Evolutionary conservation across 2,113 vertebrate genomes (phyloP), one percentile per base, ranked within the genome.

Genomic region (Steatornis caripensis): DNA sequence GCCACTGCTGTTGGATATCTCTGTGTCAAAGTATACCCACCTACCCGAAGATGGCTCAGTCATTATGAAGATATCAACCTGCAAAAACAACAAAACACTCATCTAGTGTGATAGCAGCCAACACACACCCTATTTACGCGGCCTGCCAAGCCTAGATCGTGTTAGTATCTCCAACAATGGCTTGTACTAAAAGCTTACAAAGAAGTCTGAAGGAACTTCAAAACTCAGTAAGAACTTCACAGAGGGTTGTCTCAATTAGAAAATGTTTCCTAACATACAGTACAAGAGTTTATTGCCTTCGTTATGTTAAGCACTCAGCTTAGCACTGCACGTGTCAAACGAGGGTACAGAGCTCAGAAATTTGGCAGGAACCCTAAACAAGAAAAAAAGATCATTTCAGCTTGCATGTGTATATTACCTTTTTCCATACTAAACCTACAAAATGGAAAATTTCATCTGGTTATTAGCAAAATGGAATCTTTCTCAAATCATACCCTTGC

Each of bases 61-160:
- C 99, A 99, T 99, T 71, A 99, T 97, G 68, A 99, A 98, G 91
- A 99, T 97, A 94, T 99, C 99, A 82, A 99, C 99, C 99, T 99
- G 96, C 21, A 70, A 87, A 64, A 62, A 0, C 66, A 68, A 36
- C 3, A 19, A n/a, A 62, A 43, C 30, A 43, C 36, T 27, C 46
- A 86, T 20, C 37, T 27, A 23, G 22, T 55, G 48, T n/a, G 19
- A 36, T 0, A 79, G 54, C 0, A 68, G 36, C 54, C 34, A 93
- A 48, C 62, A 54, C 18, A 18, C 2, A 3, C n/a, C 6, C 11
- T 23, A 15, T 18, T 68, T 43, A 36, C 29, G 61, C 36, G 23
- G 34, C 58, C 18, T 66, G 23, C 17, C 55, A 74, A 68, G 54
- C 22, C 41, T 19, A 53, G 6, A 21, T 46, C n/a, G 37, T 9